A percentile compares a stretch with the other conserved stretches of the same genome.
phyloP scores from a whole-genome alignment of 2,888 invertebrate genomes.

The Caenorhabditis parvicauda region DNA sequence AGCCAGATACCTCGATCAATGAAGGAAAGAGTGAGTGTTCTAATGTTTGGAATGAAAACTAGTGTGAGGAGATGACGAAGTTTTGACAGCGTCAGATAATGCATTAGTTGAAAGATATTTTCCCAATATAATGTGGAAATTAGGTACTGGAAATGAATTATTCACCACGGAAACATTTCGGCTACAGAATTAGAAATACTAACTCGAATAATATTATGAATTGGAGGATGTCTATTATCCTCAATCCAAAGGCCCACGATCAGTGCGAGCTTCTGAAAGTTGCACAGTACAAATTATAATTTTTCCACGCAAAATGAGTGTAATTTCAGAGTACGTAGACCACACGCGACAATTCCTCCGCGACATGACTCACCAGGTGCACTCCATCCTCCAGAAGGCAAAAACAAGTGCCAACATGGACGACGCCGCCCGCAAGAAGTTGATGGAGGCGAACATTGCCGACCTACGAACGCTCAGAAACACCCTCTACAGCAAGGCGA shows the following conservation, averaged over 20 bases:
- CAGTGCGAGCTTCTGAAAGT: background rate
- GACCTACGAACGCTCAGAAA: constrained; percentile 18
- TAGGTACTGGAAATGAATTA: too few relatives aligned
- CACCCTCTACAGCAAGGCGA: constrained; percentile 21
- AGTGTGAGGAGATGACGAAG: too few relatives aligned
- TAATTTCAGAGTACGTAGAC: constrained; percentile 10
- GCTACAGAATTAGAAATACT: too few relatives aligned
- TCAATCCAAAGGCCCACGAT: background rate
- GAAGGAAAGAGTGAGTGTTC: too few relatives aligned
- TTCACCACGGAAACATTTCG: too few relatives aligned
- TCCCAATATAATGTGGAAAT: too few relatives aligned
- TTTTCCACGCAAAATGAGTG: background rate
- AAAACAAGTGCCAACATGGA: constrained; percentile 10
- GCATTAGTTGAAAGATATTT: too few relatives aligned
- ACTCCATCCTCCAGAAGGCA: constrained; percentile 17
- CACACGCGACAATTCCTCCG: constrained; percentile 23
- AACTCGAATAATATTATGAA: background rate
- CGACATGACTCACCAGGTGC: constrained; percentile 19
- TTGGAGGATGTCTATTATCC: background rate
- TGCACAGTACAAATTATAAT: background rate
- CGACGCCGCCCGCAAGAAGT: constrained; percentile 8
- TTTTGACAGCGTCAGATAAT: too few relatives aligned
- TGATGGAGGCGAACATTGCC: constrained; percentile 4
- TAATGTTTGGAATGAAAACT: too few relatives aligned
- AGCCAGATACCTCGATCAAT: too few relatives aligned